Base-by-base conservation (phyloP, 2,113 vertebrate species). In the Corydoras sp. region DNA sequence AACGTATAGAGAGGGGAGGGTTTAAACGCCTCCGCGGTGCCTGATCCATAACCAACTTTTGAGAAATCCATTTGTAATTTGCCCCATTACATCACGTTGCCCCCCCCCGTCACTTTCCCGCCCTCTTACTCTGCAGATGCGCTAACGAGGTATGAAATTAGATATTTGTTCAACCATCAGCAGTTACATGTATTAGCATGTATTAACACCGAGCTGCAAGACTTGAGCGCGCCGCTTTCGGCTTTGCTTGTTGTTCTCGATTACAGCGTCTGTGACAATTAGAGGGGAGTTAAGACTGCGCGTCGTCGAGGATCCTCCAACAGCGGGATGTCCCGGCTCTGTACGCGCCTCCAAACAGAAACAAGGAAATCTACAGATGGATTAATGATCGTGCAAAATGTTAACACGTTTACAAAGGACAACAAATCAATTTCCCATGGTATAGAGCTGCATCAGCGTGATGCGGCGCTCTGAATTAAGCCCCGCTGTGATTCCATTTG, bases 121-220 rank as follows among this genome's bases (percentile, higher is more conserved):
- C 11, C 53, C 12, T 13, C 12, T 9, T 35, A 5, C 31, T 73
- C 56, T 18, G 65, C n/a, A 32, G 15, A 51, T 62, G 65, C 48
- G 65, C 68, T 74, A 74, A 74, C 51, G 58, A 74, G 65, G 65
- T 68, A 62, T 74, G 72, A 74, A 74, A 74, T 74, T 67, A 74
- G 64, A 62, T 59, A 61, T 67, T 67, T 50, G 71, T 61, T 73
- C 71, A 73, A 67, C 72, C 72, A n/a, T 51, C 61, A 64, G 69
- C 51, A 32, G 61, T 64, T 64, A 35, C 49, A n/a, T 56, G 50
- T 54, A 29, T 43, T 49, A 61, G 18, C 31, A 59, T 55, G 31
- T 24, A 48, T 55, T 67, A 12, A 14, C 10, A 48, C n/a, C 35
- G 5, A 13, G 53, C 55, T 54, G 49, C 49, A 65, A 35, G n/a